phyloP scores from a whole-genome alignment of 2,113 vertebrate genomes.

The Paralichthys olivaceus region DNA sequence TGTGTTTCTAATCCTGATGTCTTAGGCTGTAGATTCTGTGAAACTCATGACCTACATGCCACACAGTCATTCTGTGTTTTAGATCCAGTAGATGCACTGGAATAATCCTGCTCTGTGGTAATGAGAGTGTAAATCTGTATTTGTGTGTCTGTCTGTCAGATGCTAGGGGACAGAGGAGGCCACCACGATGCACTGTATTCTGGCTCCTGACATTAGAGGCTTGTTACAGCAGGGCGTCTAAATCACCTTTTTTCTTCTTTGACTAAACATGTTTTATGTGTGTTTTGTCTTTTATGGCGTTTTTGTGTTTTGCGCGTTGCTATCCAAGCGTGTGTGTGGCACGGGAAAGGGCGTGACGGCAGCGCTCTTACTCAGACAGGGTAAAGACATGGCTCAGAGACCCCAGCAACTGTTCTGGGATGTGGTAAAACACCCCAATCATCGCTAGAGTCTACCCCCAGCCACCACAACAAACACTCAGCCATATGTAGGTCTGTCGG shows the following conservation, averaged over 20 bases:
- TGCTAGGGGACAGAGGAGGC: conserved; percentile 48
- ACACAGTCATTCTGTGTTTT: conserved; percentile 30
- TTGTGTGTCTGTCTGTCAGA: conserved; percentile 19
- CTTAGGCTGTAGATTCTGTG: conserved; percentile 6
- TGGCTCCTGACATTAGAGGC: conserved; percentile 42
- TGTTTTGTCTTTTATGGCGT: conserved; percentile 39
- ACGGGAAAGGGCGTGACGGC: conserved; percentile 68
- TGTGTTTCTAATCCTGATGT: conserved; percentile 19
- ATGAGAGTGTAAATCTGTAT: conserved; percentile 60
- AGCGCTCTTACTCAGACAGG: conserved; percentile 59
- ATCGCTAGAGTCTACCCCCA: conserved; percentile 50
- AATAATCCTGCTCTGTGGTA: conserved; percentile 57
- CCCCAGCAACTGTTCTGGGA: conserved; percentile 63
- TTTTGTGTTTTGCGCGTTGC: conserved; percentile 55
- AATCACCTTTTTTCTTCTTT: conserved; percentile 44
- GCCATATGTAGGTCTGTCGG: conserved; percentile 68
- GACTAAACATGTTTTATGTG: conserved; percentile 48
- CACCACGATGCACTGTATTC: conserved; percentile 50
- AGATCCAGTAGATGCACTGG: conserved; percentile 51
- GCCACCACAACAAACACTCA: conserved; percentile 74
- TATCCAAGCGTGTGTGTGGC: conserved; percentile 58
- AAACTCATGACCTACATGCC: conserved; percentile 51
- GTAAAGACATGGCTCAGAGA: conserved; percentile 57
- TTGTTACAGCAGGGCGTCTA: conserved; percentile 40
- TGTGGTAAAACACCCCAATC: conserved; percentile 71